Percentiles rank a stretch among this genome's conserved stretches.
These are phyloP conservation scores for Chrysogorgia sp. DNA, from an alignment of 92 coral and sea anemone species.

Conservation along the genomic window DNA sequence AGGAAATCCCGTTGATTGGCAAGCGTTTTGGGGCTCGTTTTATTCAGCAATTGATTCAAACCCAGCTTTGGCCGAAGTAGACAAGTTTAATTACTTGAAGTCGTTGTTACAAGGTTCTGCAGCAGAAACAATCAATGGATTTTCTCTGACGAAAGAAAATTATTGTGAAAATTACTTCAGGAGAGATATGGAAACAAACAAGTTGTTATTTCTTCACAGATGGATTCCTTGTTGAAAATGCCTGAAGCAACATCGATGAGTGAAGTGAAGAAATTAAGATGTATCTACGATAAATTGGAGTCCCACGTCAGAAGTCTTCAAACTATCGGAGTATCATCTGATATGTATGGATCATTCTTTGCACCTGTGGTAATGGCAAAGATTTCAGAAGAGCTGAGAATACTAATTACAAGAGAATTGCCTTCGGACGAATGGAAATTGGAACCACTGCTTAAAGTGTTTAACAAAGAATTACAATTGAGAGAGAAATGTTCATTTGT, in stretches of 20 bases:
- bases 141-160: slow-evolving; percentile 28
- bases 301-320: slow-evolving; percentile 39
- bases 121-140: slow-evolving; percentile 43
- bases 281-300: slow-evolving; percentile 31
- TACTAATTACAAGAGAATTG: slow-evolving; percentile 40
- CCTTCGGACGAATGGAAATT: slow-evolving; percentile 40
- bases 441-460: slow-evolving; percentile 28
- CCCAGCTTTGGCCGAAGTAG: slow-evolving; percentile 9
- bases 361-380: slow-evolving; percentile 51
- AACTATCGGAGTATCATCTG: slow-evolving; percentile 28
- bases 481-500: slow-evolving; percentile 43
- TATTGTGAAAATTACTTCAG: slow-evolving; percentile 37
- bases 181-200: slow-evolving; percentile 31
- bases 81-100: slow-evolving; percentile 26
- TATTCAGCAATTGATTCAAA: slow-evolving; percentile 30
- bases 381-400: slow-evolving; percentile 32
- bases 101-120: slow-evolving; percentile 43
- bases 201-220: slow-evolving; percentile 15
- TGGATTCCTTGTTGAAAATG: slow-evolving; percentile 18
- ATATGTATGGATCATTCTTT: slow-evolving; percentile 47
- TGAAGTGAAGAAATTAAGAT: slow-evolving; percentile 18
- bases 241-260: slow-evolving; percentile 30
- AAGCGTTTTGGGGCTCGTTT: slow-evolving; percentile 48
- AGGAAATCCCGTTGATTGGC: slow-evolving; percentile 51
- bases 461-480: slow-evolving; percentile 37